Evolutionary conservation across 2,888 invertebrate genomes (phyloP).

Genomic region (Hirtodrosophila histrioides): DNA sequence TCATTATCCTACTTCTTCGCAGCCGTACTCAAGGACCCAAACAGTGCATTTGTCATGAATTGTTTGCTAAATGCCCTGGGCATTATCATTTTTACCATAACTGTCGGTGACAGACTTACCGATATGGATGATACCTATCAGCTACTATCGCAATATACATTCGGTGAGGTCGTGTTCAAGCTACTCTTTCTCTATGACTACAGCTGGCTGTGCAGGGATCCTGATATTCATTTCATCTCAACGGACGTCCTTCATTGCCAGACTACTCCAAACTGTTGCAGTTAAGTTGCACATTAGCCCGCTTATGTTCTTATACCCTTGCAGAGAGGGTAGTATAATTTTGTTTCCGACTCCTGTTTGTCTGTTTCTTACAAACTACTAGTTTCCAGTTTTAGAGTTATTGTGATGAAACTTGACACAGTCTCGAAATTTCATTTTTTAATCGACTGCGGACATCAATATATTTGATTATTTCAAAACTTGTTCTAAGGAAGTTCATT

Average conservation of each 20-base stretch:
- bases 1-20: slow-evolving; percentile 42
- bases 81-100: slow-evolving; percentile 31
- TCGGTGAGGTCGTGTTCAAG: slow-evolving; percentile 46
- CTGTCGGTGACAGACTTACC: not conserved
- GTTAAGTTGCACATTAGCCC: slow-evolving; percentile 48
- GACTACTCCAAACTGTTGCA: slow-evolving; percentile 58
- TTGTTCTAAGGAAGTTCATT: too few relatives aligned
- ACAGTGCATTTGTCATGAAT: slow-evolving; percentile 31
- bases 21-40: slow-evolving; percentile 87
- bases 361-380: too few relatives aligned
- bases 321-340: too few relatives aligned
- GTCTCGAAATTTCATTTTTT: too few relatives aligned
- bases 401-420: too few relatives aligned
- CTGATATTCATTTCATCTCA: slow-evolving; percentile 39
- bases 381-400: too few relatives aligned
- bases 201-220: slow-evolving; percentile 42
- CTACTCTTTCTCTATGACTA: slow-evolving; percentile 38
- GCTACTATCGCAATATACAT: slow-evolving; percentile 36
- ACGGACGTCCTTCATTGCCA: slow-evolving; percentile 36
- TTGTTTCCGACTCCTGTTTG: too few relatives aligned
- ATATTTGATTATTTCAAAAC: too few relatives aligned
- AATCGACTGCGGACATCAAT: too few relatives aligned
- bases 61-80: slow-evolving; percentile 35
- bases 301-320: too few relatives aligned
- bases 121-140: slow-evolving; percentile 1